Percentiles rank a stretch among this genome's conserved stretches.
These are phyloP conservation scores for Malacoraja senta DNA, from an alignment of 2,797 vertebrate species.

Conservation along the genomic window DNA sequence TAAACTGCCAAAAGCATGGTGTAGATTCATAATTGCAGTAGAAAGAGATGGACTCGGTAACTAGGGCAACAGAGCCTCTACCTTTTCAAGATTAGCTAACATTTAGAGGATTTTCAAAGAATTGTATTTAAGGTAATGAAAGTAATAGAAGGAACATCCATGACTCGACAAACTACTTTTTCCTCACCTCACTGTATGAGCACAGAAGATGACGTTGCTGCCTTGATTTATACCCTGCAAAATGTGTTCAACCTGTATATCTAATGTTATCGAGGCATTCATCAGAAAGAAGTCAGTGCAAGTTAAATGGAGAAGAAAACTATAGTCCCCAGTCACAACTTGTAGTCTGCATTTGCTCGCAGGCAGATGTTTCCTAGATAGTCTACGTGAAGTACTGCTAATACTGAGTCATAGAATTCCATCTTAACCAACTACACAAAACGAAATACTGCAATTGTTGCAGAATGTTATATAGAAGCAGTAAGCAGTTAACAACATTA, in stretches of 20 bases:
- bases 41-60: no score
- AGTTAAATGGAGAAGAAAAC: background rate
- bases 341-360: background rate
- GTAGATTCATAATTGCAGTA: no score
- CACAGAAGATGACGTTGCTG: background rate
- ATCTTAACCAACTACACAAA: background rate
- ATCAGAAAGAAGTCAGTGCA: background rate
- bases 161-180: background rate
- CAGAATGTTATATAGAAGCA: background rate
- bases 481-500: background rate
- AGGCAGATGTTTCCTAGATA: background rate
- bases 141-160: background rate
- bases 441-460: background rate
- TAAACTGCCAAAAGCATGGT: no score
- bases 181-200: background rate
- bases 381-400: background rate
- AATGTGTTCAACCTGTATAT: background rate
- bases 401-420: background rate
- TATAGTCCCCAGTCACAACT: background rate
- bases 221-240: background rate
- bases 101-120: background rate
- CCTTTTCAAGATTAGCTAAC: background rate
- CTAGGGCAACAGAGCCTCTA: no score
- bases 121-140: background rate
- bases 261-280: background rate